Evolutionary conservation across 2,113 vertebrate species (phyloP).

Genomic region (Coregonus clupeaformis): DNA sequence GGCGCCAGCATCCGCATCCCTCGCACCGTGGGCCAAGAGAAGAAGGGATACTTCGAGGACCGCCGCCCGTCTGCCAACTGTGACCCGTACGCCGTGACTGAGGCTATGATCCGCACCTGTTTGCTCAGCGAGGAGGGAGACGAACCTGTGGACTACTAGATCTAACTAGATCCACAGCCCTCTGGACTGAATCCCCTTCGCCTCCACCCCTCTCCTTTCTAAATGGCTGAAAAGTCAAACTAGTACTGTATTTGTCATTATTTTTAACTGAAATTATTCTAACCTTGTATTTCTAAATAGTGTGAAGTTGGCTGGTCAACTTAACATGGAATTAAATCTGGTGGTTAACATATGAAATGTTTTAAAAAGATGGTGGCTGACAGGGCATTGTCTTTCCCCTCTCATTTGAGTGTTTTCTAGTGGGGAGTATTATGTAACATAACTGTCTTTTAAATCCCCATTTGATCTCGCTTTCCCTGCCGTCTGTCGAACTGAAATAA

Average conservation of each 20-base stretch:
- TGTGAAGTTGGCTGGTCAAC: constrained; percentile 72
- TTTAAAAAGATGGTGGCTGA: constrained; percentile 47
- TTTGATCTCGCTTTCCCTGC: constrained; percentile 25
- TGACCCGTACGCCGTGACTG: constrained; percentile 89
- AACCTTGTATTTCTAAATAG: constrained; percentile 61
- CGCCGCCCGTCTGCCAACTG: constrained; percentile 95
- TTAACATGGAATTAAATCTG: constrained; percentile 33
- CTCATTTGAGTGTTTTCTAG: constrained; percentile 22
- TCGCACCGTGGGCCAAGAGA: constrained; percentile 87
- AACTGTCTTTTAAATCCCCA: constrained; percentile 48
- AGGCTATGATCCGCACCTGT: constrained; percentile 92
- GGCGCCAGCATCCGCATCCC: constrained; percentile 95
- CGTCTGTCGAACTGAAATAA: constrained; percentile 56
- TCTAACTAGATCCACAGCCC: constrained; percentile 53
- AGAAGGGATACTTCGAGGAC: constrained; percentile 95
- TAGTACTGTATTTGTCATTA: constrained; percentile 58
- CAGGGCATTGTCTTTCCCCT: constrained; percentile 60
- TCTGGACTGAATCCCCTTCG: constrained; percentile 47
- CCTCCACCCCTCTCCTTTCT: constrained; percentile 15
- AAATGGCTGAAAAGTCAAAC: constrained; percentile 21
- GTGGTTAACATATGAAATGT: constrained; percentile 45
- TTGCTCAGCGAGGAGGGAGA: constrained; percentile 89
- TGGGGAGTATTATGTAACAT: constrained; percentile 55
- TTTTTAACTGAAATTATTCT: constrained; percentile 48
- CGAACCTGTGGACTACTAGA: constrained; percentile 82